Percentiles rank a stretch among this genome's conserved stretches.
Conservation (phyloP, 1,140 invertebrate genomes). For the Habropoda laboriosa region DNA sequence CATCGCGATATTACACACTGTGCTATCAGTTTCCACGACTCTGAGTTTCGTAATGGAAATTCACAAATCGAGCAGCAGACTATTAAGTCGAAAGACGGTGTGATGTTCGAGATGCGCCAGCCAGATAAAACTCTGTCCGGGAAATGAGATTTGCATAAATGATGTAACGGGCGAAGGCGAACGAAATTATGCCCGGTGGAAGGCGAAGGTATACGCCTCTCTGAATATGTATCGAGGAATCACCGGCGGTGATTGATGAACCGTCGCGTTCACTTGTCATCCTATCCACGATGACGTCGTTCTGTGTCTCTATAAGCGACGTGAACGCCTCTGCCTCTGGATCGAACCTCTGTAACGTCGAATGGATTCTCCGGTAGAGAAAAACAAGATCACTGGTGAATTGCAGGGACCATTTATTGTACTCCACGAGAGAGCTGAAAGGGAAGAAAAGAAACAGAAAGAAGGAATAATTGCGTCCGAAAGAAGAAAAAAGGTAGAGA, state of each 20-base stretch:
- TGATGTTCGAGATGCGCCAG: no score
- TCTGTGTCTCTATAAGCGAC: background rate
- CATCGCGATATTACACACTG: no score
- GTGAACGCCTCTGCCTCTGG: no score
- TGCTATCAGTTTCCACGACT: background rate
- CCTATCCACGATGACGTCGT: background rate
- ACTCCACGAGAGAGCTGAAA: no score
- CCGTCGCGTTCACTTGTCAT: constrained; percentile 35
- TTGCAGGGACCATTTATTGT: background rate
- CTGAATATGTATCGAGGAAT: constrained; percentile 40
- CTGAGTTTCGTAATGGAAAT: background rate
- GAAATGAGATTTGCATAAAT: constrained; percentile 48
- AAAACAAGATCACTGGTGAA: background rate
- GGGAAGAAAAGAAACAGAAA: no score
- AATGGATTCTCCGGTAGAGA: background rate
- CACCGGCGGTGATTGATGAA: constrained; percentile 45
- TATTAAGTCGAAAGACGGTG: background rate
- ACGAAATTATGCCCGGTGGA: background rate
- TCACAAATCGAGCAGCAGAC: background rate
- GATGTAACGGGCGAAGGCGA: background rate
- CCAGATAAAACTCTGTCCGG: background rate
- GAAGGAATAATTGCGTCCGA: background rate
- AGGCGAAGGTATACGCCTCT: background rate
- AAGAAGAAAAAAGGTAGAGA: background rate
- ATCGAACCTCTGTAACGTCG: background rate